Evolutionary conservation across 2,797 vertebrate species (phyloP), one percentile per base, ranked within the genome.

Genomic region (Buceros bicornis): DNA sequence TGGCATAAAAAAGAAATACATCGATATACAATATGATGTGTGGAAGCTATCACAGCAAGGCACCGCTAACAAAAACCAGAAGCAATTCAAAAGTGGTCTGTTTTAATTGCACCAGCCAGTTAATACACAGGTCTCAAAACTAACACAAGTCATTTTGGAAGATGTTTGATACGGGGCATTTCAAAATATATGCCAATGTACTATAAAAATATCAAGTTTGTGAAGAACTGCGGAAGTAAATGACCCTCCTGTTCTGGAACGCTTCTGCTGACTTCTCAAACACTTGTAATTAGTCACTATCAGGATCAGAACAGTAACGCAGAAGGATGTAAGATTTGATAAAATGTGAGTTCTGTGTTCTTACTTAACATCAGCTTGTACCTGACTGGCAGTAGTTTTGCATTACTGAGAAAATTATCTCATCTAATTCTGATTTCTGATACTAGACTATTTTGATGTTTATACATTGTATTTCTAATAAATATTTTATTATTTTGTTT

Each of bases 11-110:
- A 86, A 13, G 24, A 86, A 73, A 67, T 42, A 6, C 1, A 58
- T 12, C 1, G 0, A 50, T 54, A 70, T 29, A 16, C 17, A 86
- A 11, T 7, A 37, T 3, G 28, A 86, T 22, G 2, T 3, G 5
- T 56, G n/a, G 28, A 69, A 85, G 24, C 31, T 53, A 31, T 22
- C 37, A 80, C 31, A 80, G 76, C 15, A 29, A 76, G 19, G 28
- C 37, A 53, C 33, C 29, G 45, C 21, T 51, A 64, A 56, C 9
- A 13, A 89, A 77, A 65, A 31, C 31, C 10, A 64, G 67, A 81
- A 42, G 12, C 12, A 76, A 28, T 19, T 60, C 50, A 64, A 6
- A 77, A 67, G 35, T 3, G 37, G 25, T 45, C 53, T 43, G 13
- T 10, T 92, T 79, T 64, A 31, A 37, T 74, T 67, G 11, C 40